A percentile compares a stretch with the other conserved stretches of the same genome.
Conservation (phyloP, 2,113 vertebrate species). For the Calidris pugnax region DNA sequence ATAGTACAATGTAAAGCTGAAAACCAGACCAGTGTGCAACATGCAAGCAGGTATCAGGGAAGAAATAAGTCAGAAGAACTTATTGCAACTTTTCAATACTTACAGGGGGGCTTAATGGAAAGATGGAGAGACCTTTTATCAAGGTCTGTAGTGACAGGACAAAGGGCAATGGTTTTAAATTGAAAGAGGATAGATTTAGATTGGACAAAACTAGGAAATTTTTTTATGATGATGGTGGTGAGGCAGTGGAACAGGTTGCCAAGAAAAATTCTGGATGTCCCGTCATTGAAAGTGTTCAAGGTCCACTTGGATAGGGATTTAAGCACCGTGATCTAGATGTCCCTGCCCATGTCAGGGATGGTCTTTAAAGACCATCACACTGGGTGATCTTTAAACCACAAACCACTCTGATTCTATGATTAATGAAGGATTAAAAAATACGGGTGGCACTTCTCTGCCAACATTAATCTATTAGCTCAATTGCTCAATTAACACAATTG, state of each 20-base stretch:
- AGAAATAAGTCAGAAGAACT: not conserved
- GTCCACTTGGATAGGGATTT: not conserved
- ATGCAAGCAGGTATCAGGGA: not conserved
- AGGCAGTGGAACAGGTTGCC: not conserved
- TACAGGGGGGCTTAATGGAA: not conserved
- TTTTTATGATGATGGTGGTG: not conserved
- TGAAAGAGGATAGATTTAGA: not conserved
- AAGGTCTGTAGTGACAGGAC: not conserved
- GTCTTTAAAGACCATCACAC: too few species aligned
- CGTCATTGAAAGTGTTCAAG: not conserved
- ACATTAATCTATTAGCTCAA: not conserved
- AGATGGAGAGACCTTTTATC: not conserved
- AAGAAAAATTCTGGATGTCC: not conserved
- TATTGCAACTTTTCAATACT: not conserved
- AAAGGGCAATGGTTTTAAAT: not conserved
- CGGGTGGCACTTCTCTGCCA: not conserved
- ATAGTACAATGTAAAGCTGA: not conserved
- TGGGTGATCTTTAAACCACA: too few species aligned
- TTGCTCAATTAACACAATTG: not conserved
- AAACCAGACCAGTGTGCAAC: rapidly evolving
- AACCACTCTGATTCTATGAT: not conserved
- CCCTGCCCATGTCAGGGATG: not conserved
- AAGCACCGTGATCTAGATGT: not conserved
- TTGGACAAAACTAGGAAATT: not conserved
- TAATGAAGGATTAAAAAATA: not conserved